Base-by-base conservation (phyloP, 2,797 vertebrate genomes). In the Anabas testudineus region DNA sequence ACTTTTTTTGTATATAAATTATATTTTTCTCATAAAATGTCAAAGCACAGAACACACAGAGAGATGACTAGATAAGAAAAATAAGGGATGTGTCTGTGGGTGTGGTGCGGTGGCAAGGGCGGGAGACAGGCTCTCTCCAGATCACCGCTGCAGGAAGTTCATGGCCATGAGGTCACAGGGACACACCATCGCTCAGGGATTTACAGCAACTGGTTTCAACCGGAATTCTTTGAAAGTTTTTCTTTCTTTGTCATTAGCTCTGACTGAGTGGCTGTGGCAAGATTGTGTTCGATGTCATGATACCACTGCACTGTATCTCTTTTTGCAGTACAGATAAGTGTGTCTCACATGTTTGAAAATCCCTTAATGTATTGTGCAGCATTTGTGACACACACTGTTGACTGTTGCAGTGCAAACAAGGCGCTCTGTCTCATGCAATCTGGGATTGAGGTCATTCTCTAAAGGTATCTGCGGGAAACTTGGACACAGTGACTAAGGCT, bases 161-260 rank as follows among this genome's bases (percentile, higher is more conserved):
- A 88, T 56, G 58, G 80, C 80, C 83, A 90, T 86, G 84, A 91
- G 87, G 89, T 90, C 85, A 91, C 84, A 83, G 81, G 71, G 55
- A 84, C 80, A 82, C 48, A 26, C 78, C 64, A 78, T 78, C 81
- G 73, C 63, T 81, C 78, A 64, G 84, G 90, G 88, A 88, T 88
- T 88, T 91, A 86, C 70, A 71, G 65, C 74, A 78, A 82, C 91
- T 90, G 89, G 90, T 88, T 90, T 76, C 71, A 84, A 53, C 88
- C 63, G 76, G 84, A 89, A 65, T 72, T 77, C 73, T 64, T 74
- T 82, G 54, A 71, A 71, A 56, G 60, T 76, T 78, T 71, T 71
- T 76, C 59, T 68, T 45, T 60, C 75, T 74, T 74, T 83, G 67
- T 82, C 74, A 70, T 45, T 69, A 71, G 37, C 43, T 70, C 41